These are phyloP conservation scores for Cantharis lateralis DNA, from an alignment of 2,888 invertebrate species.

Conservation along the genomic window DNA sequence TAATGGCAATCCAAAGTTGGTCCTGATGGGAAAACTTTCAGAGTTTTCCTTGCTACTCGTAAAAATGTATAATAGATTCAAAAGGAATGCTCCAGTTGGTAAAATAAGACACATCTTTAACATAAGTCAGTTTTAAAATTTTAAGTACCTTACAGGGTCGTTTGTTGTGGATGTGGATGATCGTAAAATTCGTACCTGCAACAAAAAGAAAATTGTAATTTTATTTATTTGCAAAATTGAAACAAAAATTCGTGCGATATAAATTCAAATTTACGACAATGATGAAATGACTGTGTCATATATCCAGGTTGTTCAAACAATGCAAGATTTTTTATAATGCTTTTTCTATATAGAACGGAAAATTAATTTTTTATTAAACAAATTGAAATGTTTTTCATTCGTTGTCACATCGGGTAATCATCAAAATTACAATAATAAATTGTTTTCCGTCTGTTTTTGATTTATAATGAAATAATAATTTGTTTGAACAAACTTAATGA, in stretches of 20 bases:
- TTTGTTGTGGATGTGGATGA: neutral
- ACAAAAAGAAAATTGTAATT: neutral
- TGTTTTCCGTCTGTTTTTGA: neutral
- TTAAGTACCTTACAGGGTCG: neutral
- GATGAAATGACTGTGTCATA: neutral
- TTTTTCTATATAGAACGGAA: neutral
- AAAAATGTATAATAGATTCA: constrained; percentile 19
- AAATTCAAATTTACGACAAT: neutral
- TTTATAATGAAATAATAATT: neutral
- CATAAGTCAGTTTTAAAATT: neutral
- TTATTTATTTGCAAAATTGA: neutral
- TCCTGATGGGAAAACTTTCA: constrained; percentile 26
- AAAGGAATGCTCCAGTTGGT: neutral
- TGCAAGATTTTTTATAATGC: neutral
- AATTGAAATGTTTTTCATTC: neutral
- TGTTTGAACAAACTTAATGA: neutral
- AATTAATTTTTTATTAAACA: neutral
- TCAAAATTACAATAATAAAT: neutral
- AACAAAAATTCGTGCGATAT: neutral
- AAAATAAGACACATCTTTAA: neutral
- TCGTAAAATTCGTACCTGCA: neutral
- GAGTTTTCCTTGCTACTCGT: constrained; percentile 22
- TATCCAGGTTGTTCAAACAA: neutral
- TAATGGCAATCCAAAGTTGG: constrained; percentile 24
- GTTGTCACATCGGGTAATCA: neutral